These are phyloP conservation scores for Morpho helenor DNA, from an alignment of 2,888 invertebrate genomes.

Conservation along the genomic window DNA sequence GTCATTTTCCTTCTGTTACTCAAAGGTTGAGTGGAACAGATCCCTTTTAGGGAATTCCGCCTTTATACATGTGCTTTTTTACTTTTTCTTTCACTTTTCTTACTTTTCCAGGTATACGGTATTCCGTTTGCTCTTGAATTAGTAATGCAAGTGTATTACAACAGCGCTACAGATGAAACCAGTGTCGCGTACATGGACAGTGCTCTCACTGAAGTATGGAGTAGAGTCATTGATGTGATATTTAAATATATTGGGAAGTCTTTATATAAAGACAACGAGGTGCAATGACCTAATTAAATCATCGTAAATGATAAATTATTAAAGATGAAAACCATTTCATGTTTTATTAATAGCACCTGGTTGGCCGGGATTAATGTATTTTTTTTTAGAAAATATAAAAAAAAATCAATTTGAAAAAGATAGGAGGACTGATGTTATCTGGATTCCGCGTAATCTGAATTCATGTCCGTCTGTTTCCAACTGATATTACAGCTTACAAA, in stretches of 20 bases:
- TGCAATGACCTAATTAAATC: neutral
- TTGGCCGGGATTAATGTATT: too few relatives aligned
- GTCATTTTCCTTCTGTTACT: too few relatives aligned
- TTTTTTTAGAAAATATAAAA: too few relatives aligned
- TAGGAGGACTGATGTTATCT: too few relatives aligned
- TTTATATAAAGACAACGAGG: slow-evolving; percentile 21
- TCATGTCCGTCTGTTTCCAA: neutral
- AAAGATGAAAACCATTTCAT: neutral
- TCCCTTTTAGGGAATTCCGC: too few relatives aligned
- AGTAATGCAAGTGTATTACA: slow-evolving; percentile 51
- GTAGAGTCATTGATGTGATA: slow-evolving; percentile 43
- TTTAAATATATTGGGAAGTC: slow-evolving; percentile 45
- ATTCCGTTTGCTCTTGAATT: slow-evolving; percentile 60
- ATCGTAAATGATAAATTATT: neutral
- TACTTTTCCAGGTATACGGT: slow-evolving; percentile 48
- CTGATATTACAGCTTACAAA: too few relatives aligned
- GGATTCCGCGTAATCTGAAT: slow-evolving; percentile 17
- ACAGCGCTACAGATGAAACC: neutral
- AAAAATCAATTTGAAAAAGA: too few relatives aligned
- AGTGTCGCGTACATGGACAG: neutral
- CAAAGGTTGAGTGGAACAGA: too few relatives aligned
- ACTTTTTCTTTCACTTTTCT: too few relatives aligned
- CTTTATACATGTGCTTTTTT: too few relatives aligned
- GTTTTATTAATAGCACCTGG: neutral
- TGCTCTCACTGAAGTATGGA: slow-evolving; percentile 45